Conservation (phyloP, 1,140 invertebrate species). For the Drosophila orena region DNA sequence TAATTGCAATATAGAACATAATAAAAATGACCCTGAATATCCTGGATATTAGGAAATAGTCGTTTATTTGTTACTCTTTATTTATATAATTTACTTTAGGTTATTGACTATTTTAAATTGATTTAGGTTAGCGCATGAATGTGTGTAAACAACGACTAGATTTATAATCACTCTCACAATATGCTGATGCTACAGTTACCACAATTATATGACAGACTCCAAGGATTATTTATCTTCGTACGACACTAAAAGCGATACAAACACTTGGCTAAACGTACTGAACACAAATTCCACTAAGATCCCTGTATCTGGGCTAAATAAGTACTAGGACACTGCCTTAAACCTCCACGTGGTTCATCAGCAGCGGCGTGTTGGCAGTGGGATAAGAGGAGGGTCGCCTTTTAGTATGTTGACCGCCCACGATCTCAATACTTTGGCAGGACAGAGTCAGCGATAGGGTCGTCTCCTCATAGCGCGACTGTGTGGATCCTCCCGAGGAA, state of each 20-base stretch:
- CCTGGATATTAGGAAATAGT: not conserved
- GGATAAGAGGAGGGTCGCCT: constrained; percentile 74
- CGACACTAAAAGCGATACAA: constrained; percentile 62
- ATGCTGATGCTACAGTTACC: constrained; percentile 56
- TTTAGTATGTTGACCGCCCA: constrained; percentile 50
- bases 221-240: not conserved
- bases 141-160: constrained; percentile 71
- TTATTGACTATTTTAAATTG: constrained; percentile 33
- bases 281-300: constrained; percentile 54
- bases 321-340: constrained; percentile 25
- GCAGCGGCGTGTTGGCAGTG: constrained; percentile 78
- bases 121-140: constrained; percentile 33
- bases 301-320: constrained; percentile 43
- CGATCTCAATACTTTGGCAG: constrained; percentile 85
- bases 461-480: constrained; percentile 78
- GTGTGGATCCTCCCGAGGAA: constrained; percentile 76
- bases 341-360: constrained; percentile 79
- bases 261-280: constrained; percentile 53
- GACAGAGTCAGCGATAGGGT: constrained; percentile 84
- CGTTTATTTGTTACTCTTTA: constrained; percentile 5
- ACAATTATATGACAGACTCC: constrained; percentile 20
- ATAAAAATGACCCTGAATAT: constrained; percentile 24
- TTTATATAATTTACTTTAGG: constrained; percentile 24
- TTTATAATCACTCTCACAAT: constrained; percentile 82
- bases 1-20: constrained; percentile 28